Percentiles rank a stretch among this genome's conserved stretches.
These are phyloP conservation scores for Drosophila prosaltans DNA, from an alignment of 1,140 invertebrate species.

Conservation along the genomic window DNA sequence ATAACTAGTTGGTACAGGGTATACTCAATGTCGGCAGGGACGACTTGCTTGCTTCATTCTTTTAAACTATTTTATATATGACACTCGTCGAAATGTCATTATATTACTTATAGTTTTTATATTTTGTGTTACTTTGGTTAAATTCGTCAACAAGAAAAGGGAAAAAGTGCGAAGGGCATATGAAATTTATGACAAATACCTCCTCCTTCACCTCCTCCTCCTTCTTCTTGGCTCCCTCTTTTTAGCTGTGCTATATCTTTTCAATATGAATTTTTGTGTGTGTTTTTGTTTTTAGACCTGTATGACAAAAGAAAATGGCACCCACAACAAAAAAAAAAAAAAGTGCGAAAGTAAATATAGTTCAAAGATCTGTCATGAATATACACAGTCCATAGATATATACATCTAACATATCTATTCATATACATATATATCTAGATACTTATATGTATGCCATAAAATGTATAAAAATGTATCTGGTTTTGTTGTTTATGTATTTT, in stretches of 20 bases:
- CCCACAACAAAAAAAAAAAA: slow-evolving; percentile 21
- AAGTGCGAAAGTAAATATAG: slow-evolving; percentile 56
- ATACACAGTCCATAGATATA: slow-evolving; percentile 33
- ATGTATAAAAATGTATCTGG: slow-evolving; percentile 11
- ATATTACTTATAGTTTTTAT: no score
- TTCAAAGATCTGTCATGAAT: slow-evolving; percentile 53
- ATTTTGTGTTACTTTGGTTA: background rate
- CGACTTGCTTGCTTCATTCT: no score
- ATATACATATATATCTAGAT: background rate
- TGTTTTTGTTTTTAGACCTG: slow-evolving; percentile 9
- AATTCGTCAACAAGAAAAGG: slow-evolving; percentile 1
- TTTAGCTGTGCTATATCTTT: slow-evolving; percentile 1
- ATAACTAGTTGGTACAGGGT: no score
- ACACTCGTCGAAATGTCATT: no score
- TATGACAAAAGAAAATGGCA: slow-evolving; percentile 49
- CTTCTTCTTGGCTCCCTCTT: background rate
- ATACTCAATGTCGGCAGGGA: no score
- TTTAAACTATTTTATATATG: no score
- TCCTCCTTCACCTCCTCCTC: no score
- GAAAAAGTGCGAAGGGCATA: slow-evolving; percentile 30
- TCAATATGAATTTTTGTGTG: background rate
- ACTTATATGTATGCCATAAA: slow-evolving; percentile 5
- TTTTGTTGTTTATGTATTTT: slow-evolving; percentile 23
- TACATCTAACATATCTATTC: slow-evolving; percentile 5
- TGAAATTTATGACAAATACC: slow-evolving; percentile 27